These are phyloP conservation scores for Tupaia chinensis DNA, from an alignment of 2,113 vertebrate genomes.

Conservation along the genomic window DNA sequence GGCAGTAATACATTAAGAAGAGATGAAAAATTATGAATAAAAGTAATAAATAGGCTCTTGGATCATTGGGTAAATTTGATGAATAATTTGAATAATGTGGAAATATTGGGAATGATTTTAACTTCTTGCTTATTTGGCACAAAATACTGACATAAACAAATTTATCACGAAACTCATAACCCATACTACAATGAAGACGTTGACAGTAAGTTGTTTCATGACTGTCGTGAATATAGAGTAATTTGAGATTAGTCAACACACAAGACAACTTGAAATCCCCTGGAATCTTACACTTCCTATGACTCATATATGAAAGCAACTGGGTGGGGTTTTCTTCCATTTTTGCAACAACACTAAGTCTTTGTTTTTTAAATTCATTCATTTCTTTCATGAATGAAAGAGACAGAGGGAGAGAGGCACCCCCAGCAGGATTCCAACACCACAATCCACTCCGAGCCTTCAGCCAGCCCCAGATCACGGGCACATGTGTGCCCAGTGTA, in stretches of 20 bases:
- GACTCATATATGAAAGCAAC: neutral
- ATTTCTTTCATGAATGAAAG: too few species aligned
- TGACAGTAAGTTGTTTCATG: neutral
- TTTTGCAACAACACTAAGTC: neutral
- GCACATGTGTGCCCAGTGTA: too few species aligned
- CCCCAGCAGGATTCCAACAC: too few species aligned
- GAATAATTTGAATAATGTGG: neutral
- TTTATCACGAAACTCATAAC: neutral
- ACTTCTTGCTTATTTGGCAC: slow-evolving; percentile 6
- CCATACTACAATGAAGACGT: neutral
- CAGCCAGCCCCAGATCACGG: too few species aligned
- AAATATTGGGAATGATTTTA: neutral
- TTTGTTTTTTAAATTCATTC: neutral
- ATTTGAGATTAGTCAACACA: neutral
- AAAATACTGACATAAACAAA: neutral
- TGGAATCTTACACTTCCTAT: neutral
- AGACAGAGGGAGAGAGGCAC: too few species aligned
- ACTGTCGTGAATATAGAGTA: neutral
- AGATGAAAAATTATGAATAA: neutral
- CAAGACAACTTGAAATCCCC: neutral
- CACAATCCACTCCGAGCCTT: too few species aligned
- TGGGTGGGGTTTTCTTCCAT: neutral
- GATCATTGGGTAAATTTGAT: neutral
- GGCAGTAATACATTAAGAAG: neutral
- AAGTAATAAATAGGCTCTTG: neutral